These are phyloP conservation scores for Coracias cyanogaster DNA, from an alignment of 2,797 vertebrate species.

Conservation along the genomic window DNA sequence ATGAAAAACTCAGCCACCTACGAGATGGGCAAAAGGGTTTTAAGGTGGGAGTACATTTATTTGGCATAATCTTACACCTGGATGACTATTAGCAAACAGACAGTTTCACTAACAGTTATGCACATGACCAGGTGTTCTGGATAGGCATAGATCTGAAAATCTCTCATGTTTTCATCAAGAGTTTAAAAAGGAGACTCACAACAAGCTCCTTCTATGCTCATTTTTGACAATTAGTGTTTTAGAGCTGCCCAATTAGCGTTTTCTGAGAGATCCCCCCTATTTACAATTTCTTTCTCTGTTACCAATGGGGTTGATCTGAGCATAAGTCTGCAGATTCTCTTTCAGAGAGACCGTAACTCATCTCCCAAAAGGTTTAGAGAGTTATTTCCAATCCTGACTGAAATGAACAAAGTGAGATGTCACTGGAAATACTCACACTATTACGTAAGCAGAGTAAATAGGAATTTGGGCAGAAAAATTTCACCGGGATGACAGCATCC, in stretches of 20 bases:
- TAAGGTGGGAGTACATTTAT: background rate
- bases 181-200: background rate
- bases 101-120: background rate
- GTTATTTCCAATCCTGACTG: background rate
- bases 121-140: background rate
- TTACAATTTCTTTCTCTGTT: background rate
- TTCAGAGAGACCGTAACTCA: background rate
- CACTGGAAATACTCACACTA: background rate
- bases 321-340: background rate
- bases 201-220: background rate
- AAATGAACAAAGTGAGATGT: background rate
- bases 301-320: background rate
- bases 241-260: background rate
- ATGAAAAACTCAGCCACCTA: background rate
- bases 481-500: background rate
- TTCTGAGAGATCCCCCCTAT: background rate
- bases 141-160: background rate
- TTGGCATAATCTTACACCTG: background rate
- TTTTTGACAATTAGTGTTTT: background rate
- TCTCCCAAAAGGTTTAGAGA: background rate
- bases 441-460: background rate
- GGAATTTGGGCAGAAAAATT: background rate
- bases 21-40: background rate
- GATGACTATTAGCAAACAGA: background rate
- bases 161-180: background rate